phyloP scores from a whole-genome alignment of 2,888 invertebrate genomes.

The Marronus borbonicus region DNA sequence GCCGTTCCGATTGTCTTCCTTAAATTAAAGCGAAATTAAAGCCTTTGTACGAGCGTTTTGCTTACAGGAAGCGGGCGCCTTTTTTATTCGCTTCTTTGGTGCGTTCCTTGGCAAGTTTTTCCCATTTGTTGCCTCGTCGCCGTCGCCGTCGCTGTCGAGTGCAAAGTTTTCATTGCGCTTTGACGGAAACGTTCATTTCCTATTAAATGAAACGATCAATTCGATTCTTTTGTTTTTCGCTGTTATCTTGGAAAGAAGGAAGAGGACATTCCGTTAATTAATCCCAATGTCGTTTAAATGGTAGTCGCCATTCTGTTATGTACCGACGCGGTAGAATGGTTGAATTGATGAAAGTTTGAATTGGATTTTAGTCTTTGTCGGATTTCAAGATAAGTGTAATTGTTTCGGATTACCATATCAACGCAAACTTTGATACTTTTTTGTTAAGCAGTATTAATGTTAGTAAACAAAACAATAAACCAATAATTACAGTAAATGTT shows the following conservation, averaged over 20 bases:
- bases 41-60: conserved; percentile 34
- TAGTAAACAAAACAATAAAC: too few species aligned
- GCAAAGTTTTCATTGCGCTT: conserved; percentile 29
- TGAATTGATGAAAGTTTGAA: too few species aligned
- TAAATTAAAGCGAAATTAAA: conserved; percentile 42
- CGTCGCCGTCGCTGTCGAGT: not conserved
- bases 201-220: conserved; percentile 25
- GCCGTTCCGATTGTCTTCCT: conserved; percentile 30
- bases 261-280: conserved; percentile 15
- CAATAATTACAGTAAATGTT: too few species aligned
- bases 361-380: too few species aligned
- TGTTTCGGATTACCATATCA: too few species aligned
- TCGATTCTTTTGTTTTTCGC: not conserved
- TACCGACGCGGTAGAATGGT: too few species aligned
- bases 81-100: not conserved
- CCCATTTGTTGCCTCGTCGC: not conserved
- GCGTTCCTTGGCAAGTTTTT: not conserved
- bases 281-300: not conserved
- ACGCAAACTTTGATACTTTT: too few species aligned
- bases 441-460: too few species aligned
- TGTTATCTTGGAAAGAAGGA: too few species aligned
- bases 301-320: too few species aligned
- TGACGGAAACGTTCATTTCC: not conserved
- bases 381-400: too few species aligned
- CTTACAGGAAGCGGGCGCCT: conserved; percentile 22